phyloP scores from a whole-genome alignment of 2,797 vertebrate species.

The Microcaecilia unicolor region DNA sequence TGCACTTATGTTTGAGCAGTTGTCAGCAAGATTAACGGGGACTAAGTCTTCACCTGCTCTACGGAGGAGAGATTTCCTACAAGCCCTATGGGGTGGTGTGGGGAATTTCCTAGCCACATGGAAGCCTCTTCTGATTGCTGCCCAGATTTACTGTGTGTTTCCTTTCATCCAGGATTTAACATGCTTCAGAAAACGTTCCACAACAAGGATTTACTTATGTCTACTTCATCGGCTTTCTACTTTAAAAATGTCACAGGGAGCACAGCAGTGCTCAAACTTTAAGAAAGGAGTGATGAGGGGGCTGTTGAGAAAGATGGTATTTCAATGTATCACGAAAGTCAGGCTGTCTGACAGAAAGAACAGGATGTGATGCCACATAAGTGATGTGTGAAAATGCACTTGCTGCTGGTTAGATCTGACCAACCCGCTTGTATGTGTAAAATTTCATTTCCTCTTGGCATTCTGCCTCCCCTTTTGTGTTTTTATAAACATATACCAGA shows the following conservation, averaged over 20 bases:
- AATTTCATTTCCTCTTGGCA: no score
- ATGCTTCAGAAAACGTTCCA: background rate
- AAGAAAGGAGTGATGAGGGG: no score
- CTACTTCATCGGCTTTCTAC: background rate
- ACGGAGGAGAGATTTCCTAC: background rate
- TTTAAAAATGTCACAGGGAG: background rate
- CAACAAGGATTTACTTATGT: background rate
- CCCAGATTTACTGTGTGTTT: background rate
- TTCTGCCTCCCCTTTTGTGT: no score
- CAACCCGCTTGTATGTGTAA: no score
- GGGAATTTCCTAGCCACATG: conserved; percentile 8
- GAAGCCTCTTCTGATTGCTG: background rate
- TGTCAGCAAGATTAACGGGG: background rate
- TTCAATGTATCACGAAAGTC: background rate
- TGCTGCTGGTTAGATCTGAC: no score
- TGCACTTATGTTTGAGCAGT: conserved; percentile 3
- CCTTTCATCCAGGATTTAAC: background rate
- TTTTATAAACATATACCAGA: no score
- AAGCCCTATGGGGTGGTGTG: background rate
- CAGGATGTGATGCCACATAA: no score
- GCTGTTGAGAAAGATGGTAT: background rate
- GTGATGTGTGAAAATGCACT: no score
- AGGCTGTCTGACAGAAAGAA: background rate
- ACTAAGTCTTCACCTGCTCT: conserved; percentile 13
- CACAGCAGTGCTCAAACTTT: background rate